These are phyloP conservation scores for Scarus forsteni DNA, from an alignment of 2,797 vertebrate genomes.

Conservation along the genomic window DNA sequence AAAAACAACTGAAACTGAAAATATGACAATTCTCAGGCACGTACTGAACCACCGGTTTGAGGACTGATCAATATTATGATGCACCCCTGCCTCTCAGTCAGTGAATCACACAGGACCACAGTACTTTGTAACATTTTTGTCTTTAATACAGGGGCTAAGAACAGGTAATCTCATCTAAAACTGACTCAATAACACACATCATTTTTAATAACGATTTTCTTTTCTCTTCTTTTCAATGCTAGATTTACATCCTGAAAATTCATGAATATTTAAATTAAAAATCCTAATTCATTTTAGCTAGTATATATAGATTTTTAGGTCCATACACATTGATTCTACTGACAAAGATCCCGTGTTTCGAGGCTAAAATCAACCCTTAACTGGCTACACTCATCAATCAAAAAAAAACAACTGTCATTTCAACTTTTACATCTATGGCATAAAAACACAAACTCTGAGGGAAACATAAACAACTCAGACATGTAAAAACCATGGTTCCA, in stretches of 20 bases:
- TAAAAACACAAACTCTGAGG: conserved; percentile 33
- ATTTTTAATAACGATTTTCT: conserved; percentile 44
- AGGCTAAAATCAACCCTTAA: conserved; percentile 57
- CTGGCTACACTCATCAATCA: conserved; percentile 51
- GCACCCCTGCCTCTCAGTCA: conserved; percentile 19
- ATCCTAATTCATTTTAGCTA: conserved; percentile 39
- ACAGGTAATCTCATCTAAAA: conserved; percentile 56
- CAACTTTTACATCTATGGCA: conserved; percentile 32
- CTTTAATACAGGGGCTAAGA: conserved; percentile 69
- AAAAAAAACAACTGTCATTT: conserved; percentile 41
- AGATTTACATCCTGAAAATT: conserved; percentile 71
- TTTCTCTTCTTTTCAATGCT: conserved; percentile 44
- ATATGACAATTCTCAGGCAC: no score
- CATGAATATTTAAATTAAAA: conserved; percentile 69
- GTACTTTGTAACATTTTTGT: conserved; percentile 43
- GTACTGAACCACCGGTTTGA: no score
- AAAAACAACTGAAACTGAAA: no score
- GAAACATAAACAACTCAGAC: conserved; percentile 37
- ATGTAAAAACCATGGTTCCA: conserved; percentile 64
- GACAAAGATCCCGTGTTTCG: conserved; percentile 37
- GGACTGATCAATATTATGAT: no score
- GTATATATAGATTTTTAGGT: conserved; percentile 41
- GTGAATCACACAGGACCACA: conserved; percentile 65
- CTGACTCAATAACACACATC: conserved; percentile 49
- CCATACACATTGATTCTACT: conserved; percentile 51